These are phyloP conservation scores for Chymomyza procnemis DNA, from an alignment of 2,888 invertebrate genomes.

Conservation along the genomic window DNA sequence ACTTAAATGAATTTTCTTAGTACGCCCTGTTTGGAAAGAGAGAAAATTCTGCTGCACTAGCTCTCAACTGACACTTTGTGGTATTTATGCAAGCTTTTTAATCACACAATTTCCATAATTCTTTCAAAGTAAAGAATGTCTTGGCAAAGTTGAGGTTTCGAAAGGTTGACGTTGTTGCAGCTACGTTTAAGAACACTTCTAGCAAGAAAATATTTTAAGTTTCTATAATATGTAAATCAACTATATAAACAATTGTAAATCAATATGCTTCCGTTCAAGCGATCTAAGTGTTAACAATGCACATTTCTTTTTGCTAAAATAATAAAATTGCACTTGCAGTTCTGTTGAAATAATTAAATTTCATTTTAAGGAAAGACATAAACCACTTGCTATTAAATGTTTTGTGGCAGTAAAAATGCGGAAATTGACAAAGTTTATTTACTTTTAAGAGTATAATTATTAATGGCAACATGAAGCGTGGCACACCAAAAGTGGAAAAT, in stretches of 20 bases:
- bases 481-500: too few species aligned
- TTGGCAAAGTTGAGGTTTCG: too few species aligned
- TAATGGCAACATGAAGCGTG: too few species aligned
- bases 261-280: not conserved
- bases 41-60: slow-evolving; percentile 1
- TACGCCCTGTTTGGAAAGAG: not conserved
- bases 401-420: not conserved
- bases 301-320: not conserved
- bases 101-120: not conserved
- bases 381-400: not conserved
- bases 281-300: not conserved
- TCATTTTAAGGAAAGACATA: not conserved
- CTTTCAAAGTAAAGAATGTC: not conserved
- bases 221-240: not conserved
- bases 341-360: not conserved
- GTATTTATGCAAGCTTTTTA: not conserved
- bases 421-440: not conserved
- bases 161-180: too few species aligned
- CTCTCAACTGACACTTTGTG: not conserved
- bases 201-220: not conserved
- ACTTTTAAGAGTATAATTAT: too few species aligned
- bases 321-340: not conserved
- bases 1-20: not conserved
- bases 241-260: not conserved
- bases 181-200: not conserved